Base-by-base conservation (phyloP, 2,888 invertebrate genomes). In the Eupsilia transversa region DNA sequence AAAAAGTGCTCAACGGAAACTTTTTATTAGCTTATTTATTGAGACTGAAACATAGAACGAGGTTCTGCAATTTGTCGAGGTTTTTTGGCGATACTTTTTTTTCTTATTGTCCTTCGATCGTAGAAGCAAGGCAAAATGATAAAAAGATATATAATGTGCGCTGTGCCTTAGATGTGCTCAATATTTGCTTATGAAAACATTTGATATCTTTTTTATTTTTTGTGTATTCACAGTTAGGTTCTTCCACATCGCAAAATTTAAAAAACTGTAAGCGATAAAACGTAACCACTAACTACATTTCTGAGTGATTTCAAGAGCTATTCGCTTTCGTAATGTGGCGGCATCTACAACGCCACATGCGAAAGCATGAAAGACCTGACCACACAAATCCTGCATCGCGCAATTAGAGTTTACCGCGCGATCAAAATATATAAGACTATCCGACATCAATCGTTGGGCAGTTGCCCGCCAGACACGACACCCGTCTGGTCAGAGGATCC, bases 1-100 rank as follows among this genome's bases (percentile, higher is more conserved):
- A 76, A 81, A 86, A 84, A 81, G 79, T 77, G 74, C 80, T 80
- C 82, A 72, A 67, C 67, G 63, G 49, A 72, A 77, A 73, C 69
- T 77, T 82, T 88, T 88, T 85, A 88, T 83, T 86, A 74, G 80
- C 81, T 86, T 86, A 85, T 86, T 87, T 86, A 80, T 83, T 83
- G 76, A 79, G 74, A 74, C 60, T 77, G 77, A 82, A 80, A 83
- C 82, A 74, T 63, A 63, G 60, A 77, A 83, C 83, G 81, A 82
- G 82, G 72, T 86, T 75, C 71, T 66, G 71, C 70, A 80, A 75
- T 84, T 84, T 80, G 71, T 74, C 61, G 60, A 46, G 63, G 30
- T 65, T 68, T 68, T 67, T 67, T 64, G 46, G 67, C 57, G 60
- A 70, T 74, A 60, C 66, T 65, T 77, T 70, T 83, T 74, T 33